These are phyloP conservation scores for Rhopilema esculentum DNA, from an alignment of 30 jellyfish, hydroid and myxozoan genomes.

Conservation along the genomic window DNA sequence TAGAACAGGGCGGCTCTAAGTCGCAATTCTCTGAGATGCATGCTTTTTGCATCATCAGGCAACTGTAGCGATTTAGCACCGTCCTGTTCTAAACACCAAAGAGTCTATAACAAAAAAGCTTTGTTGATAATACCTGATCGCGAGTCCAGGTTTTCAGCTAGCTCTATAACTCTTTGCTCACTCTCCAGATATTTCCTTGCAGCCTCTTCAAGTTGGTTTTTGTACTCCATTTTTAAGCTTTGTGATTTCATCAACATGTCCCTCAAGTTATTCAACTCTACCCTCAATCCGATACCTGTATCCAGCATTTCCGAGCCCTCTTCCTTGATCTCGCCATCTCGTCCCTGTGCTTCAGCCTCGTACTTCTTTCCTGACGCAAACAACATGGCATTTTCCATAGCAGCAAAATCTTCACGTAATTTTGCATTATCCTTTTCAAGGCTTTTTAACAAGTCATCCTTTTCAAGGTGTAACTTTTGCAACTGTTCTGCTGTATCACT, in stretches of 20 bases:
- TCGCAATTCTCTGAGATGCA: no score
- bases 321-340: neutral
- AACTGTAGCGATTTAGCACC: no score
- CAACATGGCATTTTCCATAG: conserved; percentile 9
- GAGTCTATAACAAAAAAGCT: neutral
- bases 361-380: neutral
- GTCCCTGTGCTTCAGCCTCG: conserved; percentile 5
- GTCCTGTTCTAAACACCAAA: neutral
- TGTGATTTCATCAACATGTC: conserved; percentile 41
- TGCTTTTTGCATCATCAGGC: no score
- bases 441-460: conserved; percentile 14
- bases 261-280: conserved; percentile 39
- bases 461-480: conserved; percentile 28
- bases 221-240: conserved; percentile 5
- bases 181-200: conserved; percentile 71
- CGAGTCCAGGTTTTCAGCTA: conserved; percentile 72
- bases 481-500: conserved; percentile 16
- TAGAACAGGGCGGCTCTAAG: no score
- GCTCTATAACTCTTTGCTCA: conserved; percentile 72
- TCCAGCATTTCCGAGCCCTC: neutral
- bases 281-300: conserved; percentile 46
- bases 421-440: conserved; percentile 48
- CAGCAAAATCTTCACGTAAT: conserved; percentile 35
- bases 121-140: conserved; percentile 4
- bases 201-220: conserved; percentile 58